Conservation (phyloP, 2,113 vertebrate species). For the Pao palembangensis region DNA sequence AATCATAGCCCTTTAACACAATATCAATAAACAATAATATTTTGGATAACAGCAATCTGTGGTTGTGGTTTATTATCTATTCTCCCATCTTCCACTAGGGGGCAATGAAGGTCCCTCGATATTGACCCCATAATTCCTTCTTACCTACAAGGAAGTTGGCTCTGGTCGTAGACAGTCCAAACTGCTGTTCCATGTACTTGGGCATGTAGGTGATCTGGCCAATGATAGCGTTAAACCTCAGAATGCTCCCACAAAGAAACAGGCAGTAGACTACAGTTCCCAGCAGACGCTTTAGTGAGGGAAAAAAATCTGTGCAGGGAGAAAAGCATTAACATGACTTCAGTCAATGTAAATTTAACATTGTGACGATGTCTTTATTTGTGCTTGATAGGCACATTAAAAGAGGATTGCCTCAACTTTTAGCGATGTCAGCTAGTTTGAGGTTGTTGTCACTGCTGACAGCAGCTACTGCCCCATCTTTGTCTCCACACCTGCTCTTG, state of each 20-base stretch:
- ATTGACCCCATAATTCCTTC: slow-evolving; percentile 11
- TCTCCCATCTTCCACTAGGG: no score
- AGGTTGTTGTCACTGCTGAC: slow-evolving; percentile 24
- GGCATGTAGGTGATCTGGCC: slow-evolving; percentile 83
- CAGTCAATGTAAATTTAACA: no score
- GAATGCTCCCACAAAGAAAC: slow-evolving; percentile 66
- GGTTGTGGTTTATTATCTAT: no score
- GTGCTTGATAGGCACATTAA: neutral
- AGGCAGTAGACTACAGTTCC: slow-evolving; percentile 78
- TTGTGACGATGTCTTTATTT: neutral
- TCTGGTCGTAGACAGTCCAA: slow-evolving; percentile 79
- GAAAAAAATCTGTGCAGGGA: slow-evolving; percentile 80
- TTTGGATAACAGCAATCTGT: no score
- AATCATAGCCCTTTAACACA: no score
- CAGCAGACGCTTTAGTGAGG: slow-evolving; percentile 81
- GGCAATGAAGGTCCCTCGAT: no score
- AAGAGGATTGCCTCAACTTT: slow-evolving; percentile 46
- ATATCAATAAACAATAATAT: no score
- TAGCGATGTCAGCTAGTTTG: slow-evolving; percentile 64
- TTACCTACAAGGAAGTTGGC: slow-evolving; percentile 86
- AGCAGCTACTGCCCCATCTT: neutral
- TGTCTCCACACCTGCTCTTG: neutral
- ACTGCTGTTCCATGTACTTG: slow-evolving; percentile 95
- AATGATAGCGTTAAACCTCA: slow-evolving; percentile 78
- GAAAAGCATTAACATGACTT: neutral